Evolutionary conservation across 53 echinoderm and acorn worm genomes (phyloP), one percentile per base, ranked within the genome.

Genomic region (Temnopleurus reevesii): DNA sequence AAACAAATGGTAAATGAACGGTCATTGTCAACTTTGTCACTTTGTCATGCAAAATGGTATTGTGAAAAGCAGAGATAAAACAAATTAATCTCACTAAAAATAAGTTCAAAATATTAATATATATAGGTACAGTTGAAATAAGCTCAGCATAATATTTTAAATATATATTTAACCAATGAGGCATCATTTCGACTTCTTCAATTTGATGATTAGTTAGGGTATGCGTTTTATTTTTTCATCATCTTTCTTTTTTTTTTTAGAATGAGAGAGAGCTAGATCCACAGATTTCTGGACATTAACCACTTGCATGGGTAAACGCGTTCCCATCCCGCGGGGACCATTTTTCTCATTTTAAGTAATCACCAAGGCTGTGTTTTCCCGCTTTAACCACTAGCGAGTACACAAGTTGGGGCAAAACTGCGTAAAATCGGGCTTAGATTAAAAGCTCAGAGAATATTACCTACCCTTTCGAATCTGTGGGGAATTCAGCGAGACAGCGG

Each of bases 401-500:
- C 71, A 71, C 41, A 71, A 41, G 71, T 71, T 71, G 71, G 71
- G 71, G 71, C 71, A 71, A 66, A 71, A 71, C 71, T 71, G 71
- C 71, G 71, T 71, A 71, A 71, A 71, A 71, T 71, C 71, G 41
- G 71, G 71, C 15, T 71, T 71, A 41, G 71, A 71, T 71, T 71
- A 71, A 71, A 38, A 71, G 71, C 71, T 71, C 71, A 17, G 41
- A 71, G 71, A 41, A 71, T 71, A 38, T 71, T 66, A 38, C 9
- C 41, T 41, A 4, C 26, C 41, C 23, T 41, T 71, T 41, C 15
- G 71, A 71, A 6, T 38, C 71, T 71, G 23, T 41, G 38, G 71
- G 71, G 71, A 71, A 71, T 71, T n/a, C n/a, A n/a, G 41, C 29
- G 47, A 79, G 79, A 79, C 79, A 79, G 49, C 79, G 49, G 83